Evolutionary conservation across 2,797 vertebrate species (phyloP).

Genomic region (Steatocranus sp.): DNA sequence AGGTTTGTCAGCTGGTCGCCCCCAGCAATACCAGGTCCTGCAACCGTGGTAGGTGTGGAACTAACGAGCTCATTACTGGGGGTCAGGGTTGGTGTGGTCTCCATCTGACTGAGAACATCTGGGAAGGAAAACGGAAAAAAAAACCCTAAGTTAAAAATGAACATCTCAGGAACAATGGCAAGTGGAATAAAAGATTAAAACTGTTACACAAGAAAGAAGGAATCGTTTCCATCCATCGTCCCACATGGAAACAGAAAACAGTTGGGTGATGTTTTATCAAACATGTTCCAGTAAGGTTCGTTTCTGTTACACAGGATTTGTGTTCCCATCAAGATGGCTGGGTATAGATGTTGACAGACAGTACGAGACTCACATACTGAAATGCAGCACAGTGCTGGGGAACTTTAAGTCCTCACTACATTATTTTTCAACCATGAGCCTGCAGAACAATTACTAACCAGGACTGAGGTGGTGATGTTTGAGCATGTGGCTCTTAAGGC

Average conservation of each 20-base stretch:
- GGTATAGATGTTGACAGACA: neutral
- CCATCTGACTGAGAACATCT: conserved; percentile 89
- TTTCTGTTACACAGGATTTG: neutral
- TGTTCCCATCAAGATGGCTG: neutral
- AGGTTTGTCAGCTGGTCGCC: conserved; percentile 81
- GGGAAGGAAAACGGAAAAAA: neutral
- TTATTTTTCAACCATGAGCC: neutral
- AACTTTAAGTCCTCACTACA: neutral
- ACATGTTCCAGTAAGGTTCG: neutral
- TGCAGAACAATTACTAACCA: conserved; percentile 68
- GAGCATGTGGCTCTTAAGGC: conserved; percentile 91
- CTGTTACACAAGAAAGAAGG: neutral
- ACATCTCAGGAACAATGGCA: neutral
- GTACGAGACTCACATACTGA: neutral
- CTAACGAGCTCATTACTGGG: conserved; percentile 90
- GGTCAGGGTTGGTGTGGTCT: conserved; percentile 83
- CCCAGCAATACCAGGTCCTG: conserved; percentile 32
- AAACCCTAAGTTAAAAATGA: fast-evolving
- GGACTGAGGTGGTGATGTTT: conserved; percentile 89
- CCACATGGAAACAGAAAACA: neutral
- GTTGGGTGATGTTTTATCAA: neutral
- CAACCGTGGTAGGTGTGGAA: conserved; percentile 66
- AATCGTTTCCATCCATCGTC: fast-evolving
- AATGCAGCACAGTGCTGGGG: neutral
- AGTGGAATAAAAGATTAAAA: neutral